Base-by-base conservation (phyloP, 2,113 vertebrate species). In the Rana temporaria region DNA sequence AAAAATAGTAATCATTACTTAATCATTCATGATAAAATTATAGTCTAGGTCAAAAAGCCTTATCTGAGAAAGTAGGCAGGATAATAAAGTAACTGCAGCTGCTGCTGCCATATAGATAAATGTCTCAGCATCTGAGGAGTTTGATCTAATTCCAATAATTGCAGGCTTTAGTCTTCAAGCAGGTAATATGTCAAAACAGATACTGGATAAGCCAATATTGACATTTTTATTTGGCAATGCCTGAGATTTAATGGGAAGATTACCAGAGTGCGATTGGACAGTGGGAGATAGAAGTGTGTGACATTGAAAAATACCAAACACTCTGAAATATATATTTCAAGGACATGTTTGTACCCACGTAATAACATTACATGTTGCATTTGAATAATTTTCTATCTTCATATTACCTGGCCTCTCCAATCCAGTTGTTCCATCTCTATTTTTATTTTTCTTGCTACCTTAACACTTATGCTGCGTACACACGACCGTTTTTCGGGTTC, bases 131-230 rank as follows among this genome's bases (percentile, higher is more conserved):
- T 66, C 42, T 42, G 63, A 12, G 32, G 32, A 59, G 62, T 67
- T 75, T 74, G 70, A 75, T 82, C 48, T 75, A 74, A 75, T 82
- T 74, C 79, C 70, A 66, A 74, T 82, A 82, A 82, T 82, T 82
- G 80, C 71, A 82, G 71, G 70, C 80, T 82, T 82, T 75, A 82
- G 60, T 82, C 80, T 75, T 82, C 55, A 82, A 82, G 71, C 26
- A 82, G 71, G 80, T 55, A 82, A 60, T 75, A 75, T 67, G 62
- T 75, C 71, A 82, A 74, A 82, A 66, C 78, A 75, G 71, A 82
- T 82, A 67, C 57, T 82, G 71, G 80, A 82, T 82, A 75, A 82
- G 63, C 71, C 63, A 57, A 64, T 82, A 82, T 75, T 82, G 80
- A 82, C 70, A 75, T 82, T 82, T 82, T 74, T 82, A 75, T 82